phyloP scores from a whole-genome alignment of 2,797 vertebrate species.

The Sitta carolinensis region DNA sequence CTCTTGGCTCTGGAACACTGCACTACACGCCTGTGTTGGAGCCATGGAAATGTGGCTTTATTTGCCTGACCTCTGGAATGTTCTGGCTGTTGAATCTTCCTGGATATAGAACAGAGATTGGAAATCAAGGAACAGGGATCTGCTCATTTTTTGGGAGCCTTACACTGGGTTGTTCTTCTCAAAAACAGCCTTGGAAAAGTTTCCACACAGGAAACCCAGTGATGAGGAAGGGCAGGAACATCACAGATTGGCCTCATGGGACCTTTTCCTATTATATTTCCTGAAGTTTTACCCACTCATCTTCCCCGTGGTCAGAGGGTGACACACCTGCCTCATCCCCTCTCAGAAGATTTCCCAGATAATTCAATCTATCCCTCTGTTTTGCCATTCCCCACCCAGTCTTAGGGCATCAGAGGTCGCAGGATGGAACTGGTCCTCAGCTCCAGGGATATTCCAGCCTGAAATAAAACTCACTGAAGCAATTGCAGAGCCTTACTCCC shows the following conservation, averaged over 20 bases:
- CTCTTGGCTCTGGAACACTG: background rate
- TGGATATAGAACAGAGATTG: background rate
- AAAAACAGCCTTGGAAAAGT: fast-evolving
- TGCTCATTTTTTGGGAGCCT: background rate
- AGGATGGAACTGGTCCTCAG: background rate
- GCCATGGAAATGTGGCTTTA: background rate
- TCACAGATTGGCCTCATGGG: background rate
- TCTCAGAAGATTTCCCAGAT: background rate
- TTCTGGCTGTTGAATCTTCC: background rate
- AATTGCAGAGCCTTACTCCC: background rate
- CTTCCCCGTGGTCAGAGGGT: background rate
- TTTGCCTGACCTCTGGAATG: background rate
- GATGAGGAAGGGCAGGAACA: background rate
- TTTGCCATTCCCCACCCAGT: background rate
- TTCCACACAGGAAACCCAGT: background rate
- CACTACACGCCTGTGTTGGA: background rate
- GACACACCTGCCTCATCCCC: background rate
- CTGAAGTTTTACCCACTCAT: background rate
- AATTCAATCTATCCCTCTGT: background rate
- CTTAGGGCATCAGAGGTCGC: fast-evolving
- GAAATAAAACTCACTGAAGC: background rate
- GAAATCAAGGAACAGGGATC: background rate
- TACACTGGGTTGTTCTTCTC: background rate
- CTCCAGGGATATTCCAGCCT: background rate
- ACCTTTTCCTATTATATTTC: background rate